These are phyloP conservation scores for Platypus cylindrus DNA, from an alignment of 2,888 invertebrate genomes.

Conservation along the genomic window DNA sequence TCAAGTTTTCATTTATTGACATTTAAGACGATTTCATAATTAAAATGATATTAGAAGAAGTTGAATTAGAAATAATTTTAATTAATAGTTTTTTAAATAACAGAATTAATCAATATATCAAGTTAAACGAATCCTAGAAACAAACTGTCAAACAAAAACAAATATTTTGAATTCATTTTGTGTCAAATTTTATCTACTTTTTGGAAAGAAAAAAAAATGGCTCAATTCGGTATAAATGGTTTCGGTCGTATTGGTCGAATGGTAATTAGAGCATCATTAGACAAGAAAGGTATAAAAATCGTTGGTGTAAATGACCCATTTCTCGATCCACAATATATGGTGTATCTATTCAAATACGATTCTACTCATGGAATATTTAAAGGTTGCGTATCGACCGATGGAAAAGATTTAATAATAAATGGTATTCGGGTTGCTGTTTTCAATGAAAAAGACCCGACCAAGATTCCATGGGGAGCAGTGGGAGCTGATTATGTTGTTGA, in stretches of 20 bases:
- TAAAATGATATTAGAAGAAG: no score
- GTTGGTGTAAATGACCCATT: constrained; percentile 96
- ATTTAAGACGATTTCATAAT: no score
- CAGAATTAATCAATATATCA: no score
- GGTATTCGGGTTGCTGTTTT: constrained; percentile 78
- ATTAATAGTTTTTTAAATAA: no score
- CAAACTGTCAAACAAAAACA: constrained; percentile 1
- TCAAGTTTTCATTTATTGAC: no score
- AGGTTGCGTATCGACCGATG: constrained; percentile 69
- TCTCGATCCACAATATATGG: constrained; percentile 94
- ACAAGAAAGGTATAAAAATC: constrained; percentile 68
- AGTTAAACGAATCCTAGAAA: not conserved
- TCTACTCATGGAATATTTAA: constrained; percentile 92
- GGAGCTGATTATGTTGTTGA: constrained; percentile 58
- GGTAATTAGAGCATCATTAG: constrained; percentile 74
- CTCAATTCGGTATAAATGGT: constrained; percentile 83
- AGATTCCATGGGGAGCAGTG: constrained; percentile 51
- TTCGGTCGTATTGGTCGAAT: constrained; percentile 91
- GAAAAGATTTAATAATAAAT: constrained; percentile 67
- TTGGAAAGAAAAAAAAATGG: constrained; percentile 46
- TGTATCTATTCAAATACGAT: constrained; percentile 95
- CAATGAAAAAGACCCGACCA: constrained; percentile 67
- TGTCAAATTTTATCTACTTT: not conserved
- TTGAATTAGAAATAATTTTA: no score
- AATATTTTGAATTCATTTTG: not conserved